Percentiles rank a stretch among this genome's conserved stretches.
These are phyloP conservation scores for Lepus oiostolus DNA, from an alignment of 2,797 vertebrate species.

Conservation along the genomic window DNA sequence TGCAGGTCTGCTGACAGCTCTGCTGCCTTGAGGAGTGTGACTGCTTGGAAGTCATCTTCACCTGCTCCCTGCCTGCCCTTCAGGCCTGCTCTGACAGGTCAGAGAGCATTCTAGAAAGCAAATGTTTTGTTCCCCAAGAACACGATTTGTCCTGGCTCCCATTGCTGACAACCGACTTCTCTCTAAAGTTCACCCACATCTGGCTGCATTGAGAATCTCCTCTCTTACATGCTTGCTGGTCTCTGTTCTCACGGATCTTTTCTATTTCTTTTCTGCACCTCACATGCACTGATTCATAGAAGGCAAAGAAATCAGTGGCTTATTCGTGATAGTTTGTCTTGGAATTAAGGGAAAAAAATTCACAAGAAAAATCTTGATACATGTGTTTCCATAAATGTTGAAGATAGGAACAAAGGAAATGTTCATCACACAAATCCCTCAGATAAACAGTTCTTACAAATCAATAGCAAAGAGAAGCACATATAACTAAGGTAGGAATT, in stretches of 20 bases:
- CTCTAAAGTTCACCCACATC: not conserved
- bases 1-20: not conserved
- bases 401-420: not conserved
- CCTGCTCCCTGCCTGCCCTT: not conserved
- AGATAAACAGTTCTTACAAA: constrained; percentile 22
- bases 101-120: not conserved
- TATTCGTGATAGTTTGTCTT: not conserved
- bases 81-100: not conserved
- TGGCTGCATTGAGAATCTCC: not conserved
- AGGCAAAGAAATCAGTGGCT: not conserved
- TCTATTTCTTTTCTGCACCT: not conserved
- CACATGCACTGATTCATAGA: not conserved
- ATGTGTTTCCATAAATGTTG: constrained; percentile 1
- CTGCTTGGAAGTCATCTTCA: not conserved
- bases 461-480: constrained; percentile 47
- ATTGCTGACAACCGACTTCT: not conserved
- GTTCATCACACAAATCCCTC: not conserved
- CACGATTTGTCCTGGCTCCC: not conserved
- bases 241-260: not conserved
- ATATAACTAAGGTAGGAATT: not conserved
- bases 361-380: not conserved
- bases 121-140: constrained; percentile 33
- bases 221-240: not conserved
- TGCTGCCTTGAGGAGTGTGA: not conserved
- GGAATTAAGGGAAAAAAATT: constrained; percentile 8